A percentile compares a stretch with the other conserved stretches of the same genome.
Evolutionary conservation across 2,113 vertebrate species (phyloP).

Genomic region (Oxyura jamaicensis): DNA sequence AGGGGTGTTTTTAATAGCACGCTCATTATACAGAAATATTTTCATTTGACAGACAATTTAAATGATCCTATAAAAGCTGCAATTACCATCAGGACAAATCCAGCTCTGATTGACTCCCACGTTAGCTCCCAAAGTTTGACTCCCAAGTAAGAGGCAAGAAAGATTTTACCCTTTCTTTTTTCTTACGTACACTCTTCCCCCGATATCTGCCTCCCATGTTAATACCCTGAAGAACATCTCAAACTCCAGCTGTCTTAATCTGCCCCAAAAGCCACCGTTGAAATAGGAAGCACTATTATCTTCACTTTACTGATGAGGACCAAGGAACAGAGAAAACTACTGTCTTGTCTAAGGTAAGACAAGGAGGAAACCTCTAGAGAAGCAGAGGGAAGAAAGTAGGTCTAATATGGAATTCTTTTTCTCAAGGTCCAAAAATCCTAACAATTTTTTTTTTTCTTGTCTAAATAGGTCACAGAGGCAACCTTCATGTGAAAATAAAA

Average conservation of each 20-base stretch:
- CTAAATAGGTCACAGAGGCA: background rate
- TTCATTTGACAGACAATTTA: slow-evolving; percentile 73
- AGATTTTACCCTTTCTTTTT: slow-evolving; percentile 7
- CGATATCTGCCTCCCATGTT: background rate
- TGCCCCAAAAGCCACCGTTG: background rate
- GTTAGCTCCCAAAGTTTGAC: slow-evolving; percentile 46
- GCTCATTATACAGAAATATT: slow-evolving; percentile 73
- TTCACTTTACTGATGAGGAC: background rate
- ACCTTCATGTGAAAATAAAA: background rate
- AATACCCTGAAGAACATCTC: background rate
- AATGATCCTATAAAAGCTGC: slow-evolving; percentile 66
- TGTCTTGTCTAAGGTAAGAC: background rate
- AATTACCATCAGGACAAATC: slow-evolving; percentile 71
- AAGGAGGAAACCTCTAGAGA: background rate
- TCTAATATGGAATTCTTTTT: slow-evolving; percentile 1
- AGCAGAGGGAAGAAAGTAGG: background rate
- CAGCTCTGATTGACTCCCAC: slow-evolving; percentile 65
- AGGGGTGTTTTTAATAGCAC: slow-evolving; percentile 67
- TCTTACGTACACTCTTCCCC: background rate
- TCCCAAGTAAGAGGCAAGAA: slow-evolving; percentile 19
- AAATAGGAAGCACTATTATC: background rate
- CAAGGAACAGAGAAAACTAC: slow-evolving; percentile 4
- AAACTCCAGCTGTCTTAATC: background rate
- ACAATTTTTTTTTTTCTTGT: background rate
- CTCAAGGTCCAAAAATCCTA: background rate